Base-by-base conservation (phyloP, 2,888 invertebrate genomes). In the Azorinus chamasolen region DNA sequence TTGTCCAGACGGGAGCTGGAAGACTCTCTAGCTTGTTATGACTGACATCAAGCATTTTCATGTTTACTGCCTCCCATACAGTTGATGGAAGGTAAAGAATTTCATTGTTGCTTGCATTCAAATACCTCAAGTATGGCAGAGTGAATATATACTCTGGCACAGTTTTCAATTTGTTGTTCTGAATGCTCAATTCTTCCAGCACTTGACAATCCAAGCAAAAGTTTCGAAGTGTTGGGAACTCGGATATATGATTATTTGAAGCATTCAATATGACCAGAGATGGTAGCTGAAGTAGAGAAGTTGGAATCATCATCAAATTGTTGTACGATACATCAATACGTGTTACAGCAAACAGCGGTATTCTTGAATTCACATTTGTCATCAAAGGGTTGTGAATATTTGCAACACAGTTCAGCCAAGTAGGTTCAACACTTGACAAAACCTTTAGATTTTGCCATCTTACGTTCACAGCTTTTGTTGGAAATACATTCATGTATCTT, bases 301-400 rank as follows among this genome's bases (percentile, higher is more conserved):
- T 93, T 0, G 99, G 99, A 84, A 99, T 93, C 27, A 80, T 63
- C 1, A 95, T 94, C 0, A 99, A 94, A 71, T 96, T 95, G 93
- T 99, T 99, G 91, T 96, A 96, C 8, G 98, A 98, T 48, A 99
- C 95, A 93, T 99, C 99, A 27, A 99, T 94, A 45, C 98, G 95
- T 0, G 99, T 99, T 71, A 99, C 96, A 0, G 98, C 98, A 89
- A 96, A 96, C n/a, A 98, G 94, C 0, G 97, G 96, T 48, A 81
- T 94, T 94, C 83, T 95, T 94, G 78, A 95, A 93, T 4, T 95
- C 8, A 95, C 96, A 59, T 96, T 95, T 83, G 96, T 95, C 27
- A 98, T 93, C 87, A 96, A 95, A 1, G 96, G 96, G 94, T 99
- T 99, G 24, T 98, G 95, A 72, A 96, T 96, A 45, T 97, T 93